Percentiles rank a stretch among this genome's conserved stretches.
phyloP scores from a whole-genome alignment of 2,888 invertebrate species.

The Bombylius discolor region DNA sequence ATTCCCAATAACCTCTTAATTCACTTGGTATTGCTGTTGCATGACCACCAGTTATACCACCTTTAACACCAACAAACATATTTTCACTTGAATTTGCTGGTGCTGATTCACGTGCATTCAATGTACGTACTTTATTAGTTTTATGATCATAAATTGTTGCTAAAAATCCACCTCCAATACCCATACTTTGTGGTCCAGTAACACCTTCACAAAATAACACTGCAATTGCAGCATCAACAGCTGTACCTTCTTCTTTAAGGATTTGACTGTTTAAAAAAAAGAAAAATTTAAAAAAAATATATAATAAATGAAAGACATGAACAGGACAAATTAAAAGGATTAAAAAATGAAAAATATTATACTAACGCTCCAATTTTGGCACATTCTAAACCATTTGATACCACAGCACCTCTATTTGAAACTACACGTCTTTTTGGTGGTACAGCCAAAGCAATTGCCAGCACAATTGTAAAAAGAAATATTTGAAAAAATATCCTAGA shows the following conservation, averaged over 20 bases:
- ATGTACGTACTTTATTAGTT: slow-evolving; percentile 43
- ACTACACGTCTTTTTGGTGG: no score
- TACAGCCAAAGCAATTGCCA: no score
- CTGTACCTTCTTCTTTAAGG: slow-evolving; percentile 47
- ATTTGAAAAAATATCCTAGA: no score
- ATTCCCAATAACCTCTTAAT: slow-evolving; percentile 67
- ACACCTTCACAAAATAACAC: slow-evolving; percentile 76
- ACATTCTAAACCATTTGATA: slow-evolving; percentile 62
- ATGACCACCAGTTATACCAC: slow-evolving; percentile 12
- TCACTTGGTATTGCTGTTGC: slow-evolving; percentile 83
- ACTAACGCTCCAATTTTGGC: slow-evolving; percentile 53
- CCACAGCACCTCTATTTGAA: slow-evolving; percentile 40
- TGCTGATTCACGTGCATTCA: slow-evolving; percentile 69
- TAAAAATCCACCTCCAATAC: slow-evolving; percentile 80
- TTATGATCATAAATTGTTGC: slow-evolving; percentile 64
- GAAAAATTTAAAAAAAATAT: neutral
- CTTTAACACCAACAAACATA: slow-evolving; percentile 51
- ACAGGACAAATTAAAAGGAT: neutral
- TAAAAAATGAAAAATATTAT: neutral
- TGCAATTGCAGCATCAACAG: slow-evolving; percentile 78
- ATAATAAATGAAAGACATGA: no score
- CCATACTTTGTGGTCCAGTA: slow-evolving; percentile 73
- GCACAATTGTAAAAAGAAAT: no score
- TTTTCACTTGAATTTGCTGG: slow-evolving; percentile 50
- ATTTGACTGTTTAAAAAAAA: neutral